Evolutionary conservation across 37 sponge, comb jelly and placozoan genomes (phyloP), one percentile per base, ranked within the genome.

Genomic region (Agelas oroides): DNA sequence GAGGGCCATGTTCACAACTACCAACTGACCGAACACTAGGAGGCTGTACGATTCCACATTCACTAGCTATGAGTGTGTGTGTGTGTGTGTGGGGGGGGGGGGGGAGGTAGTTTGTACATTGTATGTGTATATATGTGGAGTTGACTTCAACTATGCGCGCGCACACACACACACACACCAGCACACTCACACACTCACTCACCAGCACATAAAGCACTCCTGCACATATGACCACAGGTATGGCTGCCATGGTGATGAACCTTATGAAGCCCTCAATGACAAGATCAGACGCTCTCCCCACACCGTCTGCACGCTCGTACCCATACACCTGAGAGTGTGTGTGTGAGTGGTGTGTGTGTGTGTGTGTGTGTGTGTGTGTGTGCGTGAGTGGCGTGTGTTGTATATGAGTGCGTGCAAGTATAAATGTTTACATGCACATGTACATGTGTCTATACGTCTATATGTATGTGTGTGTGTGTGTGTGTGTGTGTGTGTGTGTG

Each of bases 191-290:
- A n/a, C n/a, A n/a, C n/a, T n/a, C n/a, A 54, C 88, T 84, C 33
- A 94, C 92, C 87, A 94, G 60, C 0, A 97, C 30, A 39, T 94
- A 97, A 0, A 96, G 75, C 18, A 96, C 62, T 24, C 59, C 76
- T n/a, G 94, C 83, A 78, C 88, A 96, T 25, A 90, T 0, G 12
- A 93, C 63, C 6, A 91, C 89, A 27, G 96, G 94, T 19, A 93
- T 19, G 12, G 87, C 64, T 0, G 89, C 86, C 34, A 87, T 38
- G 30, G 86, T 59, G 1, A 77, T 61, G 38, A 85, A 90, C 14
- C 94, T 87, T 2, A 88, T 78, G 59, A 97, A 97, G 15, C 92
- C 89, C 58, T 97, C 94, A 6, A 94, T 59, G 8, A 97, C 81
- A n/a, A 97, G 72, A 37, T 97, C 97, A 41, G 21, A 35, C 2